phyloP scores from a whole-genome alignment of 92 coral and sea anemone genomes.

The Palythoa heliodiscus region DNA sequence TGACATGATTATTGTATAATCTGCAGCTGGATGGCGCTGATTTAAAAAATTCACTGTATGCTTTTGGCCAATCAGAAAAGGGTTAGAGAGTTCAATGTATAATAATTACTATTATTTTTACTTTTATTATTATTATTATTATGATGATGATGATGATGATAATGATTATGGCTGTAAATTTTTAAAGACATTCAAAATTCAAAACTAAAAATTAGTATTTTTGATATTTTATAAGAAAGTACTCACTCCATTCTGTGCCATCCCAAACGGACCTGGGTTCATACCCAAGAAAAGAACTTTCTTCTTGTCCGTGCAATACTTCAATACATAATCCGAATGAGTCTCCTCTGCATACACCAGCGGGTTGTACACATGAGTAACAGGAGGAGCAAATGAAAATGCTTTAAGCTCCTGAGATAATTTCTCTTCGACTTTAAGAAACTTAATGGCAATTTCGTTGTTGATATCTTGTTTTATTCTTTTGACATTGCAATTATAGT shows the following conservation, averaged over 20 bases:
- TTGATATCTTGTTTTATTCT: constrained; percentile 19
- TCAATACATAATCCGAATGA: constrained; percentile 61
- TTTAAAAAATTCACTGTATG: no score
- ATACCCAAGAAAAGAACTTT: constrained; percentile 81
- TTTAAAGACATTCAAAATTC: no score
- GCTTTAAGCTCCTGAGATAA: constrained; percentile 49
- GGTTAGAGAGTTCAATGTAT: no score
- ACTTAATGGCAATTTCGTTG: constrained; percentile 43
- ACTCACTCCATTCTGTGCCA: constrained; percentile 93
- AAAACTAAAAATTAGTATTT: no score
- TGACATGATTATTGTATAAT: no score
- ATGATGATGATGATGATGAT: no score
- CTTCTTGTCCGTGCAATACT: constrained; percentile 70
- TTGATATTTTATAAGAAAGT: no score
- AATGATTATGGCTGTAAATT: no score
- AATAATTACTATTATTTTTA: no score
- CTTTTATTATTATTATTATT: no score
- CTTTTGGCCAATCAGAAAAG: no score
- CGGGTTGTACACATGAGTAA: constrained; percentile 76
- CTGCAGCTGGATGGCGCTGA: no score
- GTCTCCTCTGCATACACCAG: constrained; percentile 69
- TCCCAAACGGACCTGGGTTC: constrained; percentile 96
- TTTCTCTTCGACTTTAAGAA: constrained; percentile 57
- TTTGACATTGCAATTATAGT: neutral
- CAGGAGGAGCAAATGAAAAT: constrained; percentile 56